Conservation (phyloP, 1,140 invertebrate species). For the Steinernema khuongi region DNA sequence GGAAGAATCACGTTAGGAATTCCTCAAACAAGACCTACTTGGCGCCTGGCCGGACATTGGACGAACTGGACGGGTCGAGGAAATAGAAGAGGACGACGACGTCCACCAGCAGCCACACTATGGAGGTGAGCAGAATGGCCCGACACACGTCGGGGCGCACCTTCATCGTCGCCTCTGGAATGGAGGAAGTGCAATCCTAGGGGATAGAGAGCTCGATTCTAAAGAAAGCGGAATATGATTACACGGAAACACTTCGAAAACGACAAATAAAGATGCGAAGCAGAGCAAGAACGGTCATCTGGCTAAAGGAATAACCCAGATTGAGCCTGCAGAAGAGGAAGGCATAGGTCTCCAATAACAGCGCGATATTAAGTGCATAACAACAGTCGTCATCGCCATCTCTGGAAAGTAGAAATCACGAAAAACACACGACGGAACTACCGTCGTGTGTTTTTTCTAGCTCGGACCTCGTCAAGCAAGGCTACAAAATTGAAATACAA, state of each 20-base stretch:
- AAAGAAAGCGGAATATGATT: neutral
- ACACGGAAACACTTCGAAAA: neutral
- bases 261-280: too few species aligned
- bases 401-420: too few species aligned
- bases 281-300: too few species aligned
- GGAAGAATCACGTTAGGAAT: neutral
- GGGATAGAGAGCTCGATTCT: neutral
- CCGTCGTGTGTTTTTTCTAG: too few species aligned
- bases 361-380: too few species aligned
- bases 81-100: slow-evolving; percentile 43
- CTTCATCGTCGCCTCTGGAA: neutral
- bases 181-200: neutral
- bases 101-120: slow-evolving; percentile 38
- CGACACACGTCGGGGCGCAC: slow-evolving; percentile 25
- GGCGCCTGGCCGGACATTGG: neutral
- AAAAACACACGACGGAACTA: too few species aligned
- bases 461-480: too few species aligned
- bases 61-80: slow-evolving; percentile 26
- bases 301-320: too few species aligned
- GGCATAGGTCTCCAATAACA: too few species aligned
- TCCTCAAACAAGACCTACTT: neutral
- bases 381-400: too few species aligned
- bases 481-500: too few species aligned
- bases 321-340: too few species aligned
- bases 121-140: slow-evolving; percentile 35